Base-by-base conservation (phyloP, 1,140 invertebrate genomes). In the Phymorhynchus buccinoides region DNA sequence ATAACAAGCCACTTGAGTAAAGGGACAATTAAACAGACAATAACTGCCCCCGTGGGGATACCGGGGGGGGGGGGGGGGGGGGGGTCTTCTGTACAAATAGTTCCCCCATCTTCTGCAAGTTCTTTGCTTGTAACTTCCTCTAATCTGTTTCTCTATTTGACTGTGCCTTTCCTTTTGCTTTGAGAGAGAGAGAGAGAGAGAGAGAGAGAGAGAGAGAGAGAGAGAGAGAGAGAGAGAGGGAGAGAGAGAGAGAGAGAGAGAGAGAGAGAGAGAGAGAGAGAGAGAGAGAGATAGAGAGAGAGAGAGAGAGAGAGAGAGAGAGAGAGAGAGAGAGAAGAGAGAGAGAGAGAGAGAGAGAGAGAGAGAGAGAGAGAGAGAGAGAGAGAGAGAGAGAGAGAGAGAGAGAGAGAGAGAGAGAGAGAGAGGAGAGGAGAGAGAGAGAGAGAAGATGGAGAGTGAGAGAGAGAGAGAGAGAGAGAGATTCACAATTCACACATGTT, bases 151-250 rank as follows among this genome's bases (percentile, higher is more conserved):
- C n/a, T n/a, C n/a, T n/a, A n/a, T n/a, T n/a, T n/a, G n/a, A n/a
- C n/a, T n/a, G n/a, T n/a, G n/a, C n/a, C n/a, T n/a, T n/a, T n/a
- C n/a, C n/a, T n/a, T n/a, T n/a, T n/a, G n/a, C n/a, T n/a, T n/a
- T n/a, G n/a, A n/a, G n/a, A n/a, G n/a, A n/a, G n/a, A n/a, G n/a
- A n/a, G n/a, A 62, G 80, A 82, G 48, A 62, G 39, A 32, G 80
- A 82, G 42, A 62, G 80, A 56, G 52, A 62, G 52, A 62, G 80
- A 82, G 80, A 32, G 30, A 56, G 80, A 32, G n/a, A 56, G 80
- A 82, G 42, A 62, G 42, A 82, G 14, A 32, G 22, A 39, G 39
- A 82, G 6, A 62, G 22, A 81, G 6, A 27, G 1, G 39, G 3
- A 66, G 37, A 81, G 9, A 52, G 3, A 85, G 75, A 71, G 48